A percentile compares a stretch with the other conserved stretches of the same genome.
These are phyloP conservation scores for Drosophila subsilvestris DNA, from an alignment of 2,888 invertebrate genomes.

Conservation along the genomic window DNA sequence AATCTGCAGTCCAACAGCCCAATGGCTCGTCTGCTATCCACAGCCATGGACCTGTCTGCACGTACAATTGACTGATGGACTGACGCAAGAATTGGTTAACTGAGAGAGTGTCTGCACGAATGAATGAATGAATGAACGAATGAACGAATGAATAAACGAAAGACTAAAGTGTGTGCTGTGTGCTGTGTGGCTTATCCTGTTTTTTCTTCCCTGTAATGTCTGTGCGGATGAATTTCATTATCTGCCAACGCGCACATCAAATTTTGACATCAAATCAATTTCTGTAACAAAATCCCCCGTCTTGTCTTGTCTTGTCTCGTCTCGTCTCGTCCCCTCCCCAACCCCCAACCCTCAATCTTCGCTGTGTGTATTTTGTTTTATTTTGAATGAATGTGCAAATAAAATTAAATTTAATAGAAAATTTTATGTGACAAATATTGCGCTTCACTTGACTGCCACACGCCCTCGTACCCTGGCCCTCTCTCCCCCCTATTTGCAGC, in stretches of 20 bases:
- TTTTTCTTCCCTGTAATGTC: background rate
- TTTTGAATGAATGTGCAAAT: conserved; percentile 77
- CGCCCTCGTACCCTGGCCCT: background rate
- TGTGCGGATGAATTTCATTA: conserved; percentile 70
- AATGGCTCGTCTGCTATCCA: background rate
- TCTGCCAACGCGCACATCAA: conserved; percentile 75
- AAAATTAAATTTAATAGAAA: conserved; percentile 79
- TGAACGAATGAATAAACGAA: conserved; percentile 21
- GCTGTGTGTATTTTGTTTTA: conserved; percentile 35
- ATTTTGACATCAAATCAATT: conserved; percentile 67
- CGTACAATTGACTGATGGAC: conserved; percentile 16
- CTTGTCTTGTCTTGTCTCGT: too few relatives aligned
- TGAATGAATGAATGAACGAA: conserved; percentile 28
- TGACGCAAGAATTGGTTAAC: too few relatives aligned
- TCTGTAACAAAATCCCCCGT: too few relatives aligned
- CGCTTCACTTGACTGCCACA: conserved; percentile 49
- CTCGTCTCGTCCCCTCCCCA: too few relatives aligned
- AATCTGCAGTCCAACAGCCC: background rate
- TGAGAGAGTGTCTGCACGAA: too few relatives aligned
- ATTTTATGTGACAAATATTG: conserved; percentile 77
- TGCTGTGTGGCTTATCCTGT: conserved; percentile 19
- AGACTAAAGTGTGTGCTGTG: background rate
- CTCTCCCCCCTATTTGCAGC: background rate
- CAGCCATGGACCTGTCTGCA: conserved; percentile 16
- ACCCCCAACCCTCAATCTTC: too few relatives aligned